Percentiles rank a stretch among this genome's conserved stretches.
These are phyloP conservation scores for Liposcelis brunnea DNA, from an alignment of 2,888 invertebrate species.

Conservation along the genomic window DNA sequence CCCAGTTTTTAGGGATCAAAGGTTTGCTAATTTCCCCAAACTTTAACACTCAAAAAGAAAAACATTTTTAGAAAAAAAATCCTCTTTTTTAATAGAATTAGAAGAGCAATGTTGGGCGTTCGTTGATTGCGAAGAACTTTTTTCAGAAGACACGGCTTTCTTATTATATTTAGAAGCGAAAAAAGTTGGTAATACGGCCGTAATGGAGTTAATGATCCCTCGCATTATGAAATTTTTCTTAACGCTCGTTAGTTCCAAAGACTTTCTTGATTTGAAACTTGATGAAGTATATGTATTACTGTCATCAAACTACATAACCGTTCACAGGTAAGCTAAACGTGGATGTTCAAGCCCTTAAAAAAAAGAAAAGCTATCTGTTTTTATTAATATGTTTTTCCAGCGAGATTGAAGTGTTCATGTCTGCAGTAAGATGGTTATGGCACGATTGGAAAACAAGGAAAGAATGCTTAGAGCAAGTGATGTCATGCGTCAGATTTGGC, in stretches of 20 bases:
- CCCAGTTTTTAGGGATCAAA: constrained; percentile 52
- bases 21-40: constrained; percentile 25
- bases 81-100: constrained; percentile 32
- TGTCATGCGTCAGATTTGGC: constrained; percentile 58
- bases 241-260: constrained; percentile 54
- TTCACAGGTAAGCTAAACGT: constrained; percentile 40
- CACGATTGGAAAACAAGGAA: constrained; percentile 48
- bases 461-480: constrained; percentile 37
- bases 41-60: neutral
- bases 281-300: constrained; percentile 50
- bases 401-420: constrained; percentile 63
- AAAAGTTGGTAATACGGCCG: constrained; percentile 34
- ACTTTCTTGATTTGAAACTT: constrained; percentile 46
- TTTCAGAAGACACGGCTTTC: constrained; percentile 59
- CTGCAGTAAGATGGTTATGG: constrained; percentile 62
- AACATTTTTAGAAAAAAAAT: neutral
- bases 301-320: constrained; percentile 52
- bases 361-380: too few relatives aligned
- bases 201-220: constrained; percentile 54
- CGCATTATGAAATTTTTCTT: constrained; percentile 59
- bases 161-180: constrained; percentile 44
- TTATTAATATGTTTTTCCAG: constrained; percentile 21
- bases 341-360: constrained; percentile 21
- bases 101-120: constrained; percentile 64
- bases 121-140: constrained; percentile 47